A percentile compares a stretch with the other conserved stretches of the same genome.
Conservation (phyloP, 2,888 invertebrate species). For the Phytoseiulus persimilis region DNA sequence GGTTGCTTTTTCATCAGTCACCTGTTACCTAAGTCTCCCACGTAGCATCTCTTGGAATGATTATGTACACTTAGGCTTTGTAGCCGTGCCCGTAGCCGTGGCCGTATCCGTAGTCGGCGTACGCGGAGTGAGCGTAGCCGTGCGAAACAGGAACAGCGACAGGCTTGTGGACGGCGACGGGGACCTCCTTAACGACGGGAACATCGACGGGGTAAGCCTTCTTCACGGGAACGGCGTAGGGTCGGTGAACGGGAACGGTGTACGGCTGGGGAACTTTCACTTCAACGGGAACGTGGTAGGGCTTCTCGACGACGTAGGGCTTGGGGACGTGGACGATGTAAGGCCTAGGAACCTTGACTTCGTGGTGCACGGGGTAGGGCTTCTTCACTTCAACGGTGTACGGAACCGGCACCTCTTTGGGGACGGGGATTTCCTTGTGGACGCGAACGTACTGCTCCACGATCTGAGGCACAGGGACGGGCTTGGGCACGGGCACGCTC, state of each 20-base stretch:
- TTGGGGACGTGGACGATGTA: slow-evolving; percentile 29
- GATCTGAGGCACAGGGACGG: slow-evolving; percentile 36
- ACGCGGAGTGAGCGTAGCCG: not conserved
- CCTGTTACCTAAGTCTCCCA: not conserved
- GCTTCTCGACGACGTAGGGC: slow-evolving; percentile 34
- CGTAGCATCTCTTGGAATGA: not conserved
- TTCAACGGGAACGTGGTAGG: slow-evolving; percentile 13
- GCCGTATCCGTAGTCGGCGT: not conserved
- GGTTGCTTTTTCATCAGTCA: not conserved
- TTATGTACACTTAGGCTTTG: not conserved
- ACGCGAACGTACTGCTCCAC: slow-evolving; percentile 31
- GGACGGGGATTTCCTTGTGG: slow-evolving; percentile 32
- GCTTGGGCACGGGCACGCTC: slow-evolving; percentile 35
- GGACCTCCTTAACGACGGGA: slow-evolving; percentile 16
- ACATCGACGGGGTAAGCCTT: slow-evolving; percentile 36
- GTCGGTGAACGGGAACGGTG: slow-evolving; percentile 11
- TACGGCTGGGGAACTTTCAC: slow-evolving; percentile 32
- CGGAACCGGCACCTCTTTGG: slow-evolving; percentile 26
- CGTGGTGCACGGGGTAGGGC: slow-evolving; percentile 22
- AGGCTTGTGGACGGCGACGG: slow-evolving; percentile 34
- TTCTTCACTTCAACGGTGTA: slow-evolving; percentile 33
- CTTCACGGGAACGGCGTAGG: slow-evolving; percentile 35
- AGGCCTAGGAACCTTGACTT: slow-evolving; percentile 22
- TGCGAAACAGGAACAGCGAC: slow-evolving; percentile 17
- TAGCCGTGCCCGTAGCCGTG: not conserved